Base-by-base conservation (phyloP, 1,140 invertebrate species). In the Pristionchus pacificus region DNA sequence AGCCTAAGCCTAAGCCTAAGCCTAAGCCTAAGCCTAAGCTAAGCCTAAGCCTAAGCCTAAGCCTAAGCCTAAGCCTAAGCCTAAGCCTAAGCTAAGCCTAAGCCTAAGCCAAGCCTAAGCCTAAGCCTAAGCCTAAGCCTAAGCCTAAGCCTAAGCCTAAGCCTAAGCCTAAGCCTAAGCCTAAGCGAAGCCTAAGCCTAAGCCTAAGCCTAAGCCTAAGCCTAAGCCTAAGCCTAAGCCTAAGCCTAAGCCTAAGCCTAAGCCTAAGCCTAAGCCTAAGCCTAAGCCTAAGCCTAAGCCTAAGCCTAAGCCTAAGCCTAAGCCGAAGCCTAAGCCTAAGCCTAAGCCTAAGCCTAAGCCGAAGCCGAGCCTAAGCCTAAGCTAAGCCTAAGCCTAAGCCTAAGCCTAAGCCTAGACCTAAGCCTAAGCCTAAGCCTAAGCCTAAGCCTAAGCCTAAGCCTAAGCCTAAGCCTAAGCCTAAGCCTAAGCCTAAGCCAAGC, bases 221-320 rank as follows among this genome's bases (percentile, higher is more conserved):
- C 14, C 29, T 65, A 65, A 14, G 63, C 14, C 29, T 65, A 65
- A 30, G 63, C 14, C 29, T 30, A 65, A 30, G 63, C 63, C 29
- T 65, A 65, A 30, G 63, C 63, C 29, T 65, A 65, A 30, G 63
- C 63, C 14, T 65, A 65, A 30, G 63, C 63, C 29, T 65, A 65
- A 30, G 63, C 63, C 29, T 65, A 65, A 30, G 63, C 14, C 29
- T 65, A 30, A 30, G 29, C 63, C 29, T 65, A 65, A 30, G 63
- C 63, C 29, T 65, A 65, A 30, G 63, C 63, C 29, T 65, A 65
- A 30, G 63, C 29, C 29, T 65, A 28, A 28, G 63, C 63, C 29
- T 30, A 28, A 30, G 63, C 63, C 63, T 65, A 65, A 30, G 63
- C 63, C 29, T 65, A 65, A 30, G 63, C 63, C 29, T 65, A 65